Evolutionary conservation across 2,888 invertebrate species (phyloP), one percentile per base, ranked within the genome.

Genomic region (Microctonus hyperodae): DNA sequence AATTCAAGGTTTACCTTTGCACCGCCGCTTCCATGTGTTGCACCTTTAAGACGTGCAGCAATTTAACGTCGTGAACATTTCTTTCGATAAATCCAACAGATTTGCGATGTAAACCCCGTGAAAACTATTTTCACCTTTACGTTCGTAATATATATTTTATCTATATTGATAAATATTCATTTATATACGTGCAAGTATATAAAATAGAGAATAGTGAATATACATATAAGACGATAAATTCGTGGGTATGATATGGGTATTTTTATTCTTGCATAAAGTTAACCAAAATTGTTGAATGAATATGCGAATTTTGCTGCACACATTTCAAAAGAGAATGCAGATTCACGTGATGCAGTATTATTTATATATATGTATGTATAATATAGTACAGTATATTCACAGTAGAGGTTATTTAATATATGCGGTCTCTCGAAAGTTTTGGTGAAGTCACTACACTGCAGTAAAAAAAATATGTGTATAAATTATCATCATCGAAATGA

Each of bases 21-120:
- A 11, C 16, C 13, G 22, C 50, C 7, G 9, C 22, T 20, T 51
- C 22, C 20, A 51, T 11, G 20, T 4, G 23, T 51, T 51, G 22
- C 13, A 22, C 10, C 10, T 25, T 23, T 22, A 22, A 23, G 10
- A 3, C 16, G 50, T 20, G 16, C 9, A 20, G 50, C 50, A 4
- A 3, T 51, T 51, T 51, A 51, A 51, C 9, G 50, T 51, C 50
- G 22, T 51, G 50, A 51, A 25, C 53, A 25, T 23, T 53, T 25
- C 11, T 11, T 7, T 5, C 53, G 28, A 53, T 23, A 22, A 53
- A 53, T 53, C 53, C 13, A 25, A 6, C 28, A 2, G 23, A 53
- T 53, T 28, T 4, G 7, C 0, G 25, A 28, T 9, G 13, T 11
- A 53, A 53, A 23, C 28, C 22, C 9, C 10, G 22, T 22, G 2